Evolutionary conservation across 2,797 vertebrate species (phyloP).

Genomic region (Rhynchotus rufescens): DNA sequence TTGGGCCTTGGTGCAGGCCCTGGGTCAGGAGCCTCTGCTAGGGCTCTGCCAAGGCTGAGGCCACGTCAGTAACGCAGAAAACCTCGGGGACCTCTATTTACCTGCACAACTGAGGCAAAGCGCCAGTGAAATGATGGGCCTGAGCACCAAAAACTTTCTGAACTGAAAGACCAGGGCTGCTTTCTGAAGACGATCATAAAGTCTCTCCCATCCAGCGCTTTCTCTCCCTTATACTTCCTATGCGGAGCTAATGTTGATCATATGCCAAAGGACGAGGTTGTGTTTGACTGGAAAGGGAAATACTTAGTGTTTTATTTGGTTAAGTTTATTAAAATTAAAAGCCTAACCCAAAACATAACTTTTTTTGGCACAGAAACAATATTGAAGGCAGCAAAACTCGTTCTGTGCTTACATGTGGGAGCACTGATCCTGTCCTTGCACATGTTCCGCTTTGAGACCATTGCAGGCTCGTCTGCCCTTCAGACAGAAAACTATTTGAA

Average conservation of each 20-base stretch:
- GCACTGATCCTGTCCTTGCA: conserved; percentile 50
- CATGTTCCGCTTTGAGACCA: conserved; percentile 71
- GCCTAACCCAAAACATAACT: not conserved
- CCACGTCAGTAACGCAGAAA: not conserved
- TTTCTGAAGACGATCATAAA: not conserved
- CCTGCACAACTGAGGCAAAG: not conserved
- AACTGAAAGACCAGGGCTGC: too few relatives aligned
- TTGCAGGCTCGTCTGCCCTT: conserved; percentile 63
- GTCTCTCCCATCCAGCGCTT: not conserved
- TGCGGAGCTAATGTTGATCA: not conserved
- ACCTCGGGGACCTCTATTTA: not conserved
- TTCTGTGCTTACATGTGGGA: not conserved
- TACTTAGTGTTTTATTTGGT: conserved; percentile 23
- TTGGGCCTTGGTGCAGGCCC: accelerated
- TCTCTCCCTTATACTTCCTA: not conserved
- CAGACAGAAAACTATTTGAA: conserved; percentile 81
- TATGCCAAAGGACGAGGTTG: not conserved
- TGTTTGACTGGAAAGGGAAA: conserved; percentile 52
- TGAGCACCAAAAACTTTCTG: not conserved
- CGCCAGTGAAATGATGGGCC: not conserved
- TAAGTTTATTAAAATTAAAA: conserved; percentile 43
- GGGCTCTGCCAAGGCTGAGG: not conserved
- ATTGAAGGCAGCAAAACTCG: not conserved
- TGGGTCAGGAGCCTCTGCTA: not conserved
- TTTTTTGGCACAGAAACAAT: not conserved